Conservation (phyloP, 2,797 vertebrate species). For the Enteromius trimaculatus region DNA sequence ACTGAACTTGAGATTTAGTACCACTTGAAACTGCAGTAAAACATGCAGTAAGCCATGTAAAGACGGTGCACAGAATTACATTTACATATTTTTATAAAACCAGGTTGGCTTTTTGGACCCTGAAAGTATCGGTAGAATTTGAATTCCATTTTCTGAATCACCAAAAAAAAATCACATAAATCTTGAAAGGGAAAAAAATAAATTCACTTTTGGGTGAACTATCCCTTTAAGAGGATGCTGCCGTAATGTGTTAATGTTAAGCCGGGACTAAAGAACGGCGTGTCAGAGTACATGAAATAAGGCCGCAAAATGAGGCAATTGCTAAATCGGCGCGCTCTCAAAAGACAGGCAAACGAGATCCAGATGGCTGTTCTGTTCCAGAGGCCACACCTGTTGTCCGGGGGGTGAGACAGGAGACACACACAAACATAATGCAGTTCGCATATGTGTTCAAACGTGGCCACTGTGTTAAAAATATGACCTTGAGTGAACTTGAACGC, state of each 20-base stretch:
- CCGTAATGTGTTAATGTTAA: conserved; percentile 15
- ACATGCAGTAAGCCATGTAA: too few species aligned
- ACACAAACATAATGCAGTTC: conserved; percentile 44
- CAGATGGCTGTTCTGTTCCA: conserved; percentile 34
- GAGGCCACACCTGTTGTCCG: conserved; percentile 51
- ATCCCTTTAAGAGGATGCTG: not conserved
- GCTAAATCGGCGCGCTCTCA: conserved; percentile 24
- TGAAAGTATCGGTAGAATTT: not conserved
- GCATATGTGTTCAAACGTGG: conserved; percentile 55
- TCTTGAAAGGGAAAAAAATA: not conserved
- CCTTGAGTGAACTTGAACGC: conserved; percentile 57
- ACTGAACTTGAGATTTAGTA: too few species aligned
- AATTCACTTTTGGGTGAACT: not conserved
- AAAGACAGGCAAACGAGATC: conserved; percentile 44
- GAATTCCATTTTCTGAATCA: not conserved
- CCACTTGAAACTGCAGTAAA: too few species aligned
- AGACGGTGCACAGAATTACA: too few species aligned
- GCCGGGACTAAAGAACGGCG: not conserved
- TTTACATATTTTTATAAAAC: too few species aligned
- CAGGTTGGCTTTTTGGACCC: not conserved
- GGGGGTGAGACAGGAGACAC: conserved; percentile 34
- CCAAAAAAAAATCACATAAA: not conserved
- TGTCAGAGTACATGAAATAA: conserved; percentile 21
- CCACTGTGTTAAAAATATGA: conserved; percentile 51
- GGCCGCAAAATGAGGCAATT: conserved; percentile 28